Evolutionary conservation across 2,797 vertebrate species (phyloP).

Genomic region (Falco novaeseelandiae): DNA sequence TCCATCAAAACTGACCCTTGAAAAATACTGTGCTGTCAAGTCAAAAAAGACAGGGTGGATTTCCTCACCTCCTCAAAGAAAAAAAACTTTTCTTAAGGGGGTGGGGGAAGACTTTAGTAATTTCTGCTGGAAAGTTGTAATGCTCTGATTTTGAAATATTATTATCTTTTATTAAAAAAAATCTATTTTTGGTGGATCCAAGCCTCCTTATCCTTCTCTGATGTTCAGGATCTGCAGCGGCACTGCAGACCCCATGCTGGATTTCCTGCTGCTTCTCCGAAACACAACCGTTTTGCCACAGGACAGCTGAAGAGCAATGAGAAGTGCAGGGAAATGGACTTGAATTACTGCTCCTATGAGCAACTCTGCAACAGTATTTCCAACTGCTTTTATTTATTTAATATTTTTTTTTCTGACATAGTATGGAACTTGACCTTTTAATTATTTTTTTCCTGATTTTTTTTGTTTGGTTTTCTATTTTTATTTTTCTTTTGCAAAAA

Average conservation of each 20-base stretch:
- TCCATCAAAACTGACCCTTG: background rate
- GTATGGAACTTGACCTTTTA: background rate
- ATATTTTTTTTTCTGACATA: background rate
- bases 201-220: background rate
- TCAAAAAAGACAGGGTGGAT: background rate
- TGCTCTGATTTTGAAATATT: background rate
- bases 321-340: background rate
- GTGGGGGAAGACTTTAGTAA: background rate
- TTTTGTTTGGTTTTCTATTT: rapidly evolving
- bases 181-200: background rate
- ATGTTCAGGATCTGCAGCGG: background rate
- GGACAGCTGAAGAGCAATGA: background rate
- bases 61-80: background rate
- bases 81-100: rapidly evolving
- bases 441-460: background rate
- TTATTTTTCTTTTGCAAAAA: background rate
- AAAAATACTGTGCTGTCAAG: background rate
- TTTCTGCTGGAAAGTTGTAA: background rate
- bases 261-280: background rate
- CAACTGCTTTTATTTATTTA: background rate
- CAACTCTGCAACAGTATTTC: background rate
- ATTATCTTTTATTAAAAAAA: background rate
- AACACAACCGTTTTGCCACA: background rate
- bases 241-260: background rate
- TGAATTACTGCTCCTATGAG: background rate